phyloP scores from a whole-genome alignment of 2,888 invertebrate species.

The Augiades crinisus region DNA sequence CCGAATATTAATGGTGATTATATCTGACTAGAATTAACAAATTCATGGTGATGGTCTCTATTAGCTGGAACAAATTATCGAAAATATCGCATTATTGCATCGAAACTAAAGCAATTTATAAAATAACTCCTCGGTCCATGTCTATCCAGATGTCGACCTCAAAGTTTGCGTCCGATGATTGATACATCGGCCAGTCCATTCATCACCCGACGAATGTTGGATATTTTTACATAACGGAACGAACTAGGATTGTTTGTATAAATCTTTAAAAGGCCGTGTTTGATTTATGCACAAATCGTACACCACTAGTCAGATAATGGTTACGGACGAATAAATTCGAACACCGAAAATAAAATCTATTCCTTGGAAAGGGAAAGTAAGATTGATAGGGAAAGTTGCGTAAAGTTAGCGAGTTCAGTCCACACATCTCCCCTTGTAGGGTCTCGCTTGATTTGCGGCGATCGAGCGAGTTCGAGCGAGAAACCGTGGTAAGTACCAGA shows the following conservation, averaged over 20 bases:
- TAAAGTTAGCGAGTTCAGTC: slow-evolving; percentile 47
- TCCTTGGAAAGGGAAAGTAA: slow-evolving; percentile 63
- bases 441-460: too few species aligned
- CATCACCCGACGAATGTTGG: slow-evolving; percentile 24
- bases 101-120: background rate
- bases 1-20: too few species aligned
- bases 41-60: too few species aligned
- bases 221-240: slow-evolving; percentile 3
- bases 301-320: slow-evolving; percentile 44
- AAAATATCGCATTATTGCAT: background rate
- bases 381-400: slow-evolving; percentile 67
- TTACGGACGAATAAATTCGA: slow-evolving; percentile 41
- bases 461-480: background rate
- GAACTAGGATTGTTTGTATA: background rate
- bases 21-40: too few species aligned
- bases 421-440: slow-evolving; percentile 18
- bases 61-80: background rate
- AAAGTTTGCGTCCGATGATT: slow-evolving; percentile 30
- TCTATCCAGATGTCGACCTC: slow-evolving; percentile 21
- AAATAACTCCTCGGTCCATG: background rate
- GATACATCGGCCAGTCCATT: slow-evolving; percentile 30
- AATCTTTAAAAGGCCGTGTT: slow-evolving; percentile 4
- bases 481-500: too few species aligned
- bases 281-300: slow-evolving; percentile 6
- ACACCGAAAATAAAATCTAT: slow-evolving; percentile 56